These are phyloP conservation scores for Mamestra configurata DNA, from an alignment of 1,140 invertebrate genomes.

Conservation along the genomic window DNA sequence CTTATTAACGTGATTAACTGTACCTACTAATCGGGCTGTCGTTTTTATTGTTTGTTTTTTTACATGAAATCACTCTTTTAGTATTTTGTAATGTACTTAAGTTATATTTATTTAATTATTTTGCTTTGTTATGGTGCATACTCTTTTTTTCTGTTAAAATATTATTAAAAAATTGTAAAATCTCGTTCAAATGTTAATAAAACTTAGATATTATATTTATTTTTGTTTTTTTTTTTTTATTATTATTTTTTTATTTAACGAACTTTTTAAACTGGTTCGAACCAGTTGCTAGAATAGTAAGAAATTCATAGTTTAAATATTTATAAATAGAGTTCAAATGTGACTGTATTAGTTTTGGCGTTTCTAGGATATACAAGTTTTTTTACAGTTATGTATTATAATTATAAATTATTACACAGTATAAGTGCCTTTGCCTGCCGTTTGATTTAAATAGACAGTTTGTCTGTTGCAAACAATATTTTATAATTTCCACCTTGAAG, in stretches of 20 bases:
- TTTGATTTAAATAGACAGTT: constrained; percentile 10
- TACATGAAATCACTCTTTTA: constrained; percentile 8
- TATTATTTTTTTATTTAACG: neutral
- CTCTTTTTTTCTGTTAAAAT: constrained; percentile 33
- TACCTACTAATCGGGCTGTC: neutral
- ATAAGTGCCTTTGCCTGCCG: constrained; percentile 46
- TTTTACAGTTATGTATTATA: constrained; percentile 10
- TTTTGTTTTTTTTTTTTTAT: constrained; percentile 13
- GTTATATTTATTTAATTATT: constrained; percentile 35
- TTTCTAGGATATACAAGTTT: constrained; percentile 16
- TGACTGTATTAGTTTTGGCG: constrained; percentile 15
- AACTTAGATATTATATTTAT: constrained; percentile 30
- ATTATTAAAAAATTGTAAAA: constrained; percentile 31
- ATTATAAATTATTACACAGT: constrained; percentile 17
- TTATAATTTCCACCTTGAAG: neutral
- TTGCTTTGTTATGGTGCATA: constrained; percentile 37
- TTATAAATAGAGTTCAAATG: constrained; percentile 19
- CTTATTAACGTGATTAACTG: neutral
- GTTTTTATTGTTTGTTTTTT: neutral
- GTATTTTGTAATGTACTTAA: constrained; percentile 42
- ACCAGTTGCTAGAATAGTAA: constrained; percentile 7
- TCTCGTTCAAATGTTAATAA: constrained; percentile 45
- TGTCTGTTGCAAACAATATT: neutral
- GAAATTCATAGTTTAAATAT: constrained; percentile 27
- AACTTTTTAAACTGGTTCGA: neutral